A percentile compares a stretch with the other conserved stretches of the same genome.
These are phyloP conservation scores for Lagopus leucura DNA, from an alignment of 2,113 vertebrate species.

Conservation along the genomic window DNA sequence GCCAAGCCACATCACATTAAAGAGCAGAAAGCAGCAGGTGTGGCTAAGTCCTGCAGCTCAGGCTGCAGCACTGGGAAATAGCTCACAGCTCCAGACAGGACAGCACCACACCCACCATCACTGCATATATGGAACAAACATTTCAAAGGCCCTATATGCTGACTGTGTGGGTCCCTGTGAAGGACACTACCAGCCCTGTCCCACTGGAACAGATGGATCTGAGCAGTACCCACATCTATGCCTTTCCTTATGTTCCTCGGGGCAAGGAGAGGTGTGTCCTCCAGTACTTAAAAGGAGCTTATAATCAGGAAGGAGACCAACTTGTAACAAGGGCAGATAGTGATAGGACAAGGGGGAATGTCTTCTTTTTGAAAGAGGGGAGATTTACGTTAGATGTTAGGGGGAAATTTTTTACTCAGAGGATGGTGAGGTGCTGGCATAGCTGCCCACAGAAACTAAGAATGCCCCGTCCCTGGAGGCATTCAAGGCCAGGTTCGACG, in stretches of 20 bases:
- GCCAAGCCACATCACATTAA: neutral
- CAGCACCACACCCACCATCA: neutral
- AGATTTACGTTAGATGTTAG: neutral
- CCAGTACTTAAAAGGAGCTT: neutral
- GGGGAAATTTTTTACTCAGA: neutral
- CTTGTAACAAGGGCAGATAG: neutral
- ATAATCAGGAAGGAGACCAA: neutral
- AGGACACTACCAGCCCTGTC: rapidly evolving
- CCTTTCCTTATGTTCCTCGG: neutral
- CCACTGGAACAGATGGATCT: neutral
- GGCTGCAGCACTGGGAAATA: neutral
- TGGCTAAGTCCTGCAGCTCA: neutral
- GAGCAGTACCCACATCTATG: neutral
- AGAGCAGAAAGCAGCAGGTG: neutral
- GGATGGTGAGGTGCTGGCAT: neutral
- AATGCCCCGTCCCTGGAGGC: neutral
- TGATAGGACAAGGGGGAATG: neutral
- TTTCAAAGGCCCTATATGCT: rapidly evolving
- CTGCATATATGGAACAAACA: rapidly evolving
- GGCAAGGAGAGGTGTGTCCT: neutral
- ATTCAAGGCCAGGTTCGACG: neutral
- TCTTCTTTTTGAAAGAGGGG: neutral
- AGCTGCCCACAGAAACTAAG: neutral
- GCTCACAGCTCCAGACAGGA: neutral
- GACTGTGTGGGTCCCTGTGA: rapidly evolving